Evolutionary conservation across 2,888 invertebrate genomes (phyloP).

Genomic region (Parascotia fuliginaria): DNA sequence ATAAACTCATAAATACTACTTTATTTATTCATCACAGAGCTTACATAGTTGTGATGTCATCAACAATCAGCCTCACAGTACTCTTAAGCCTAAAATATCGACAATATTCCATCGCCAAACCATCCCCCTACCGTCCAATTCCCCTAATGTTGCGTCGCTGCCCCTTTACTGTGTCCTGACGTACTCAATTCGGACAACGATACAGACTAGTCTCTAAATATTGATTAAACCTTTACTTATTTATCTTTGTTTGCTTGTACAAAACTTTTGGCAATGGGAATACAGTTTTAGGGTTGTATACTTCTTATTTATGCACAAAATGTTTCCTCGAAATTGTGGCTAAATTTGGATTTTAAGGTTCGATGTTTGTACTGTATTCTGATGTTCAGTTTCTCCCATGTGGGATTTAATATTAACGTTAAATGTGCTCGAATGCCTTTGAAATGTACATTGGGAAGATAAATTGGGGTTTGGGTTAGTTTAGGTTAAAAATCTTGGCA

Average conservation of each 20-base stretch:
- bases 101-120: constrained; percentile 39
- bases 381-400: constrained; percentile 22
- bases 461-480: constrained; percentile 5
- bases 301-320: constrained; percentile 41
- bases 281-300: constrained; percentile 6
- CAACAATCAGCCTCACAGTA: background rate
- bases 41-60: background rate
- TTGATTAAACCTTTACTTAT: constrained; percentile 48
- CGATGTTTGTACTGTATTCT: too few species aligned
- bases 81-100: constrained; percentile 22
- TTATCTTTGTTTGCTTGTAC: constrained; percentile 19
- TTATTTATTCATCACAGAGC: background rate
- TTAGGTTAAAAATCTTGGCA: constrained; percentile 8
- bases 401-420: constrained; percentile 38
- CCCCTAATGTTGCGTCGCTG: constrained; percentile 58
- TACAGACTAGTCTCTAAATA: constrained; percentile 42
- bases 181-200: constrained; percentile 26
- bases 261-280: constrained; percentile 37
- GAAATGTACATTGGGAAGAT: constrained; percentile 38
- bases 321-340: constrained; percentile 30
- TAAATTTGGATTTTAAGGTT: constrained; percentile 11
- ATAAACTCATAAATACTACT: background rate
- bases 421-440: constrained; percentile 31
- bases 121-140: constrained; percentile 55
- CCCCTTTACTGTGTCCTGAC: constrained; percentile 51